A percentile compares a stretch with the other conserved stretches of the same genome.
These are phyloP conservation scores for Sinodicranocentrus sp. DNA, from an alignment of 2,888 invertebrate genomes.

Conservation along the genomic window DNA sequence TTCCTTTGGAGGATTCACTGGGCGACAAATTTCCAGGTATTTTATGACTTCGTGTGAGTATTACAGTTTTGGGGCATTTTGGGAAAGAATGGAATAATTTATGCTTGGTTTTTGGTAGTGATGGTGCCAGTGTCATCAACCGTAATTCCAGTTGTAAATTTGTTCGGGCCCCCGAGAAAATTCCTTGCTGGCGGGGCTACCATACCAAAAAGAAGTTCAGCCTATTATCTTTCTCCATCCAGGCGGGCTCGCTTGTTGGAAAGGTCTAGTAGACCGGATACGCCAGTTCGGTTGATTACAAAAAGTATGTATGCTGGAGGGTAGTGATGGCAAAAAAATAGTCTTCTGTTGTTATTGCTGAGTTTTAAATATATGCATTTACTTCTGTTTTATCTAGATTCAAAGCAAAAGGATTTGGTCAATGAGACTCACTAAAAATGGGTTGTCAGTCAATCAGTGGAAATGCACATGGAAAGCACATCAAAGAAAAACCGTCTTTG, in stretches of 20 bases:
- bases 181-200: constrained; percentile 24
- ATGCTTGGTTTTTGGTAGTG: constrained; percentile 39
- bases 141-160: constrained; percentile 67
- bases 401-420: constrained; percentile 37
- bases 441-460: neutral
- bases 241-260: constrained; percentile 67
- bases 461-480: constrained; percentile 12
- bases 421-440: constrained; percentile 39
- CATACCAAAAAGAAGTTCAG: constrained; percentile 22
- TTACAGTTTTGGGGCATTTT: too few relatives aligned
- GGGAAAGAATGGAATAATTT: neutral
- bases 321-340: neutral
- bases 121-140: constrained; percentile 74
- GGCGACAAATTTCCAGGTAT: constrained; percentile 19
- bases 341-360: too few relatives aligned
- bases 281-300: constrained; percentile 71
- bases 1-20: neutral
- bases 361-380: too few relatives aligned
- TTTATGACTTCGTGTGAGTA: too few relatives aligned
- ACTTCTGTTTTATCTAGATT: constrained; percentile 30
- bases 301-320: constrained; percentile 54
- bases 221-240: constrained; percentile 22
- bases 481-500: constrained; percentile 24
- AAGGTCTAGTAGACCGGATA: constrained; percentile 69
- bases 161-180: constrained; percentile 53